Evolutionary conservation across 2,113 vertebrate species (phyloP), one percentile per base, ranked within the genome.

Genomic region (Labeo catla): DNA sequence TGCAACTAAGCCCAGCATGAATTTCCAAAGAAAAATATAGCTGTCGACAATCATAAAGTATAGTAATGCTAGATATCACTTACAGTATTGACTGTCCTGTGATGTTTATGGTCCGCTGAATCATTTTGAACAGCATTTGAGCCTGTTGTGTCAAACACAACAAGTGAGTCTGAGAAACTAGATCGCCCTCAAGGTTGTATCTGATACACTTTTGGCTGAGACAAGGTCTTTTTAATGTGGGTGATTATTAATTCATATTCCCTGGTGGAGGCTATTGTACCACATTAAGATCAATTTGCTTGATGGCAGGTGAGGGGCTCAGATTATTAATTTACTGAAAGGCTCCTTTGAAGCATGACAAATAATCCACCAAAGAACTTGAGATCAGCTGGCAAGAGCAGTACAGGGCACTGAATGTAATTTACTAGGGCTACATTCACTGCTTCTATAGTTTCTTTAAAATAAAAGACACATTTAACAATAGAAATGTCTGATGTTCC

Each of bases 71-170:
- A 72, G 52, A 72, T 86, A 66, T 88, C 86, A 94, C 95, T 95
- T 92, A 97, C 97, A 93, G 93, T 43, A 95, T 82, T 47, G 89
- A 93, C 63, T 89, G 92, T 81, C 90, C 91, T 83, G 95, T 97
- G 77, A 93, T 61, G 65, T 96, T 96, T 88, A 89, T 85, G 65
- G 90, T 87, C 77, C 92, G 86, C 34, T 93, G 89, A 90, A 96
- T 93, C 93, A 93, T 96, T 90, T 91, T 95, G 90, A 96, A 97
- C 57, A 97, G 93, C 91, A 96, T 93, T 86, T 97, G 97, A 90
- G 96, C 94, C 97, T 98, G 89, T 78, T 28, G 81, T 85, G 79
- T 93, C 45, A 92, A 76, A 92, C 68, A 86, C 63, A 84, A 84
- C 68, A 79, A 57, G 34, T 3, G 54, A 66, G 80, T 70, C 47